phyloP scores from a whole-genome alignment of 1,140 invertebrate genomes.

The Grapholita molesta region DNA sequence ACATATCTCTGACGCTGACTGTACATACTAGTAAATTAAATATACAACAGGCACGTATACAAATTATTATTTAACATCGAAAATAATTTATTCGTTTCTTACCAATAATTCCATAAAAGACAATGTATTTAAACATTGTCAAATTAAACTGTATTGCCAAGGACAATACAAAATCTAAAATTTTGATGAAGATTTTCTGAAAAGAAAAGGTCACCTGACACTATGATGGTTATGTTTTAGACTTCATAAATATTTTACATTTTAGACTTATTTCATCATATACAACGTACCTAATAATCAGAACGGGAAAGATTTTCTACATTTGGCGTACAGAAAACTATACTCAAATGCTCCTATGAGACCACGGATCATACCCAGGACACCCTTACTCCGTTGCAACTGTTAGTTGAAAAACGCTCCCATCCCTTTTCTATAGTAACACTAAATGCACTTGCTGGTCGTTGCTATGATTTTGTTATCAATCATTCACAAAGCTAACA shows the following conservation, averaged over 20 bases:
- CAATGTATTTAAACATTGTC: conserved; percentile 35
- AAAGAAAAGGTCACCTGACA: conserved; percentile 43
- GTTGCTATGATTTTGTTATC: too few species aligned
- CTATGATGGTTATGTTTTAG: conserved; percentile 38
- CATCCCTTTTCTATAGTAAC: not conserved
- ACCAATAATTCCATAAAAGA: conserved; percentile 58
- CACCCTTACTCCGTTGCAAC: too few species aligned
- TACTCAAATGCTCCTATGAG: too few species aligned
- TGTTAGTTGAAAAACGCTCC: not conserved
- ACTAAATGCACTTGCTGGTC: not conserved
- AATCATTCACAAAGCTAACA: not conserved
- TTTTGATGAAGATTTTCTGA: conserved; percentile 48
- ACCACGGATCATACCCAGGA: too few species aligned
- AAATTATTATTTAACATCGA: conserved; percentile 34
- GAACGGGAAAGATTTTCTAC: not conserved
- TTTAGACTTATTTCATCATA: conserved; percentile 9
- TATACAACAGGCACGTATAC: not conserved
- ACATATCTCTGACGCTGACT: too few species aligned
- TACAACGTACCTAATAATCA: not conserved
- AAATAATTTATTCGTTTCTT: conserved; percentile 51
- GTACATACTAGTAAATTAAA: not conserved
- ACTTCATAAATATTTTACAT: not conserved
- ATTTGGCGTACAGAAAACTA: too few species aligned
- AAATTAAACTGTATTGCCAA: conserved; percentile 44
- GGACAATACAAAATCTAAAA: conserved; percentile 42